Percentiles rank a stretch among this genome's conserved stretches.
phyloP scores from a whole-genome alignment of 1,140 invertebrate species.

The Metopolophium dirhodum region DNA sequence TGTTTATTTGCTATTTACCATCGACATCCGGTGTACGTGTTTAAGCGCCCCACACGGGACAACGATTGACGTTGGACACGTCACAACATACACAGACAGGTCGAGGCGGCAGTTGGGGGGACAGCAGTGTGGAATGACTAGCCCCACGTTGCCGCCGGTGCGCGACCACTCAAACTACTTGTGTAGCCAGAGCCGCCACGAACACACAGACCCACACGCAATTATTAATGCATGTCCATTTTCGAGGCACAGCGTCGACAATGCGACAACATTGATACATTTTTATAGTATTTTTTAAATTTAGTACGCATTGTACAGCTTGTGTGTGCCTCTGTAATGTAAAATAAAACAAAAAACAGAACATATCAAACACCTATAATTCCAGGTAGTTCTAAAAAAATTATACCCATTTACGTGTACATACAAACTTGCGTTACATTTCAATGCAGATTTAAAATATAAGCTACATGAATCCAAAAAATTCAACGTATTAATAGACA shows the following conservation, averaged over 20 bases:
- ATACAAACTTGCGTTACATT: constrained; percentile 20
- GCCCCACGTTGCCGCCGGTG: constrained; percentile 42
- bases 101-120: constrained; percentile 44
- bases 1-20: constrained; percentile 58
- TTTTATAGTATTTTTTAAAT: constrained; percentile 49
- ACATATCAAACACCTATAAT: constrained; percentile 55
- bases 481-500: constrained; percentile 38
- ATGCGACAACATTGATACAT: constrained; percentile 57
- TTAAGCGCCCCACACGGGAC: constrained; percentile 48
- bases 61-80: constrained; percentile 55
- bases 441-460: neutral
- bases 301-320: constrained; percentile 57
- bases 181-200: constrained; percentile 53
- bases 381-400: constrained; percentile 40
- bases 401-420: constrained; percentile 27
- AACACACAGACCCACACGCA: constrained; percentile 47
- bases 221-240: constrained; percentile 55
- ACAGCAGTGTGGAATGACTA: constrained; percentile 52
- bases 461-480: neutral
- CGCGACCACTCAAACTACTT: constrained; percentile 54
- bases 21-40: constrained; percentile 50
- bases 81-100: constrained; percentile 53
- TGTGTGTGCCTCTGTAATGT: constrained; percentile 57
- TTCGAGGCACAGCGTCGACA: constrained; percentile 56
- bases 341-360: constrained; percentile 57